These are phyloP conservation scores for Athalia rosae DNA, from an alignment of 2,888 invertebrate species.

Conservation along the genomic window DNA sequence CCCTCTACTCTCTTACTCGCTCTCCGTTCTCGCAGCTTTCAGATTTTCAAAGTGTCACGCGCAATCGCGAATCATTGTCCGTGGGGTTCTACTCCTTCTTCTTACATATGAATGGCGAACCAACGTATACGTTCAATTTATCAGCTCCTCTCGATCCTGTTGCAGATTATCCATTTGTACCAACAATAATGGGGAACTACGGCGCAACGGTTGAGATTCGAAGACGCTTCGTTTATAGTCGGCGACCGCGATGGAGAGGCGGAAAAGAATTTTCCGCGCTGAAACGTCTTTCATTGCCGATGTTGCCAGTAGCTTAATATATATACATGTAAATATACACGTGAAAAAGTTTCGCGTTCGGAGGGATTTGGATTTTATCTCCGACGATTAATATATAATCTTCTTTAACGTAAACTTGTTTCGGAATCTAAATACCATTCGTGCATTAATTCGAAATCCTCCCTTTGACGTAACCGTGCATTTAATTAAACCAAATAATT, in stretches of 20 bases:
- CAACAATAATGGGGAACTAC: background rate
- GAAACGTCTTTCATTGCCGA: no score
- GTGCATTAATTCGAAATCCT: no score
- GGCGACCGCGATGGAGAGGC: background rate
- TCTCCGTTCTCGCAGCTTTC: background rate
- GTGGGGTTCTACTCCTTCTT: background rate
- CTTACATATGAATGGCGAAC: background rate
- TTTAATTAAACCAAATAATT: no score
- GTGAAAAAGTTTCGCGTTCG: no score
- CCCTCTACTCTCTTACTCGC: background rate
- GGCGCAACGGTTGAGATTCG: background rate
- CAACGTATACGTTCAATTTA: conserved; percentile 9
- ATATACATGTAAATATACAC: no score
- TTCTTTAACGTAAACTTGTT: no score
- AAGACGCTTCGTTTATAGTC: conserved; percentile 7
- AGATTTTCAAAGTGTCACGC: background rate
- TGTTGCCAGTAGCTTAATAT: no score
- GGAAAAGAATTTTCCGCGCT: background rate
- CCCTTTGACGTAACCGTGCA: no score
- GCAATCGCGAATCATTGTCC: conserved; percentile 13
- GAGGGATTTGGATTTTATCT: no score
- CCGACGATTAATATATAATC: no score
- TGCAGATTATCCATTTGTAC: conserved; percentile 11
- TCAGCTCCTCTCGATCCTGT: background rate
- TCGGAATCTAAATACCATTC: no score